These are phyloP conservation scores for Lamellibrachia satsuma DNA, from an alignment of 2,888 invertebrate genomes.

Conservation along the genomic window DNA sequence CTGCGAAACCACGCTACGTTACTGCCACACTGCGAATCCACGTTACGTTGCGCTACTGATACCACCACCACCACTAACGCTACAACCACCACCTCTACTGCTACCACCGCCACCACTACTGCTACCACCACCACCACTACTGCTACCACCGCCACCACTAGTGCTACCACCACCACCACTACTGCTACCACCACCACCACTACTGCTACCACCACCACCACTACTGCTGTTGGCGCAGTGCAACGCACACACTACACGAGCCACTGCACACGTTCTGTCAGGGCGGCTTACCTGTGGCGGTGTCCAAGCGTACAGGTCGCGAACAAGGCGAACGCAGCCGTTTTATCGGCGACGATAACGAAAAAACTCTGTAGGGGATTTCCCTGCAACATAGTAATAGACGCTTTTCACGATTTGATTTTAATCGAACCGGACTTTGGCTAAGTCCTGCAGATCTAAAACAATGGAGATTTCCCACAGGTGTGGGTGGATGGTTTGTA, in stretches of 20 bases:
- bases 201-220: too few relatives aligned
- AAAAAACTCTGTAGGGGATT: not conserved
- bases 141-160: too few relatives aligned
- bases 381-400: not conserved
- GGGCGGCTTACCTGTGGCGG: not conserved
- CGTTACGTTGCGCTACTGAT: not conserved
- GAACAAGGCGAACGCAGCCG: not conserved
- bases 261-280: not conserved
- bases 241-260: too few relatives aligned
- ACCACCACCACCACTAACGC: too few relatives aligned
- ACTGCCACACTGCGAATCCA: not conserved
- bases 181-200: too few relatives aligned
- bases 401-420: not conserved
- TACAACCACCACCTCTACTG: too few relatives aligned
- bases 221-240: too few relatives aligned
- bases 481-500: not conserved
- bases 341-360: not conserved
- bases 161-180: too few relatives aligned
- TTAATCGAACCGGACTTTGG: not conserved
- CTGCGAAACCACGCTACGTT: not conserved
- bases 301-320: not conserved
- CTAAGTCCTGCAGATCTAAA: not conserved
- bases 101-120: too few relatives aligned
- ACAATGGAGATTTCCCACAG: not conserved
- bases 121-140: too few relatives aligned